Evolutionary conservation across 2,797 vertebrate genomes (phyloP), one percentile per base, ranked within the genome.

Genomic region (Silurus lanzhouensis): DNA sequence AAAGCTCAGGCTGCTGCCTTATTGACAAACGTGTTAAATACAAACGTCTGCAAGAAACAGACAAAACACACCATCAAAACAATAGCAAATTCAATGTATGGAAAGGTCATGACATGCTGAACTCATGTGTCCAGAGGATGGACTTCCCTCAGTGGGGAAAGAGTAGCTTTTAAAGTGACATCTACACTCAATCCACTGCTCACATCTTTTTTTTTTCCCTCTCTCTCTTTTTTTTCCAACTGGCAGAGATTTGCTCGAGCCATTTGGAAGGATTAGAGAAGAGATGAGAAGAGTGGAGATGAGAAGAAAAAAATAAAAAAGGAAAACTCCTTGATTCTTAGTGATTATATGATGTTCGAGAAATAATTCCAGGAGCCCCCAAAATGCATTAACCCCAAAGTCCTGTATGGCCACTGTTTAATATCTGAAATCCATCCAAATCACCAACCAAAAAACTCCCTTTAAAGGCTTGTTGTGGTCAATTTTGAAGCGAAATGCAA

Each of bases 241-340:
- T 76, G 94, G 92, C 93, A 92, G 92, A 92, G 91, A 93, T 93
- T 93, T 89, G 92, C 92, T 90, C 12, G 90, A 94, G 94, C 94
- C 94, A 95, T 95, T 95, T 95, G 94, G 94, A 95, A 92, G 94
- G 94, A 95, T 95, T 95, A 95, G 90, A 93, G 93, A 93, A 94
- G 91, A 90, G 86, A 90, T 88, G 91, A 91, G 90, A 87, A 83
- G 60, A 63, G 80, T 61, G n/a, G 75, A 89, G 91, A 82, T 83
- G 71, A 61, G 67, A 61, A 63, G 27, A 2, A 55, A 46, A 46
- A 57, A 67, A 14, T 48, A 14, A 72, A 60, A 80, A 84, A 57
- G 2, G 57, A 68, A 71, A 61, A 82, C 66, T 72, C 58, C 46
- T 71, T 0, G 17, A 67, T 52, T 78, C 38, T 70, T 81, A 63